A percentile compares a stretch with the other conserved stretches of the same genome.
Evolutionary conservation across 2,797 vertebrate genomes (phyloP).

Genomic region (Manis pentadactyla): DNA sequence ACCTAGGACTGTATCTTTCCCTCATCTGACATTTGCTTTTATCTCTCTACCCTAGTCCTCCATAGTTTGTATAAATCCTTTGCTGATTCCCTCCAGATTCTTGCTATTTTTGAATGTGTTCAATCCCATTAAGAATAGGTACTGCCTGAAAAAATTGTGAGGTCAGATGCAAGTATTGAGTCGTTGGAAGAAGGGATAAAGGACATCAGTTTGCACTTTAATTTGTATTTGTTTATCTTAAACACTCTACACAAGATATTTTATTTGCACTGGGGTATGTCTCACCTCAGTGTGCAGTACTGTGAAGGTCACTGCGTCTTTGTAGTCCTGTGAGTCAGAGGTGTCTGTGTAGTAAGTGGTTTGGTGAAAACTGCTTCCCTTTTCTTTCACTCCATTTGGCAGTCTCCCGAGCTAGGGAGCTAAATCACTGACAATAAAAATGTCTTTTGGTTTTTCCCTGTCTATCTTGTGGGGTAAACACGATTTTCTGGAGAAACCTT

Average conservation of each 20-base stretch:
- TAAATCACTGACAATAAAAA: not conserved
- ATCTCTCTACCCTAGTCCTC: not conserved
- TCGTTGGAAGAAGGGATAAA: not conserved
- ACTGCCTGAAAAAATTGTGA: slow-evolving; percentile 30
- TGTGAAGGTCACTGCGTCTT: slow-evolving; percentile 52
- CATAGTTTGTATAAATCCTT: not conserved
- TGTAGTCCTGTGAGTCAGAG: not conserved
- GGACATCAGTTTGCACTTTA: not conserved
- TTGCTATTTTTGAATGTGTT: slow-evolving; percentile 23
- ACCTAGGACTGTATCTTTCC: not conserved
- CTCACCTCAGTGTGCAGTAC: not conserved
- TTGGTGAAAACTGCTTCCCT: not conserved
- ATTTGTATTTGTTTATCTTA: not conserved
- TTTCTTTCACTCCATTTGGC: not conserved
- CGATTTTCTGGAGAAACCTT: slow-evolving; percentile 8
- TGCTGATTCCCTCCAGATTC: slow-evolving; percentile 43
- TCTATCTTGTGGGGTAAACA: not conserved
- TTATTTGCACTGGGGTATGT: not conserved
- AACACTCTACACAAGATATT: not conserved
- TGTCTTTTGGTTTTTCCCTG: slow-evolving; percentile 16
- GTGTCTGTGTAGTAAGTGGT: not conserved
- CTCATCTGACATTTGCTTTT: not conserved
- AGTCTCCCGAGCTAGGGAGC: not conserved
- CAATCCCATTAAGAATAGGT: not conserved
- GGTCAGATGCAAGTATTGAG: not conserved